phyloP scores from a whole-genome alignment of 1,140 invertebrate genomes.

The Lepidotrigona ventralis region DNA sequence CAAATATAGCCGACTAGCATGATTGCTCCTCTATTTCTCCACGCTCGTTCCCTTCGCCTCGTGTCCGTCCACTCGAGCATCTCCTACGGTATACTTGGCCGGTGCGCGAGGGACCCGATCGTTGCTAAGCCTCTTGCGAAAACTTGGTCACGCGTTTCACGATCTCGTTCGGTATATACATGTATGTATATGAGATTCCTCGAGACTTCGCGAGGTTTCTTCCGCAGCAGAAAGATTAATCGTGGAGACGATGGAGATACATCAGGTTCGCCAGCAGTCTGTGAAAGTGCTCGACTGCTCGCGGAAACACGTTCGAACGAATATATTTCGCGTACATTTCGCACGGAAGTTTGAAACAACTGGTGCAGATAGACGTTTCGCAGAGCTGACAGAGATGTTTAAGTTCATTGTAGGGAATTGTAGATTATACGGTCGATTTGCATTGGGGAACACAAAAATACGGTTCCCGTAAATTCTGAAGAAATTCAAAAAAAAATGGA shows the following conservation, averaged over 20 bases:
- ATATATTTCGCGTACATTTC: too few relatives aligned
- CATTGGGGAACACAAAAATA: too few relatives aligned
- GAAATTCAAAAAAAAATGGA: too few relatives aligned
- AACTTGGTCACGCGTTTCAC: not conserved
- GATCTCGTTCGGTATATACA: not conserved
- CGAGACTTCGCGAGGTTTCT: not conserved
- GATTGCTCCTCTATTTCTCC: constrained; percentile 28
- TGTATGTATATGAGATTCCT: not conserved
- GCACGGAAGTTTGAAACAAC: too few relatives aligned
- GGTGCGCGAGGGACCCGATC: not conserved
- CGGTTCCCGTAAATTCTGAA: too few relatives aligned
- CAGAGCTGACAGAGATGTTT: too few relatives aligned
- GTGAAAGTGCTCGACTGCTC: not conserved
- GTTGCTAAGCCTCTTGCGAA: not conserved
- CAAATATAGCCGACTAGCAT: constrained; percentile 22
- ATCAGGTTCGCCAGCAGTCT: not conserved
- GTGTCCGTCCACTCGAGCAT: not conserved
- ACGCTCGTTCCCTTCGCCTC: constrained; percentile 1
- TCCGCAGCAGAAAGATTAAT: not conserved
- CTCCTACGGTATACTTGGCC: not conserved
- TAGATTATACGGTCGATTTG: too few relatives aligned
- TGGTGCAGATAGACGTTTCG: too few relatives aligned
- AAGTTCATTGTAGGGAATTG: too few relatives aligned
- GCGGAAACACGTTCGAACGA: too few relatives aligned
- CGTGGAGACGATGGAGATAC: not conserved